phyloP scores from a whole-genome alignment of 1,140 invertebrate species.

The Arctopsyche grandis region DNA sequence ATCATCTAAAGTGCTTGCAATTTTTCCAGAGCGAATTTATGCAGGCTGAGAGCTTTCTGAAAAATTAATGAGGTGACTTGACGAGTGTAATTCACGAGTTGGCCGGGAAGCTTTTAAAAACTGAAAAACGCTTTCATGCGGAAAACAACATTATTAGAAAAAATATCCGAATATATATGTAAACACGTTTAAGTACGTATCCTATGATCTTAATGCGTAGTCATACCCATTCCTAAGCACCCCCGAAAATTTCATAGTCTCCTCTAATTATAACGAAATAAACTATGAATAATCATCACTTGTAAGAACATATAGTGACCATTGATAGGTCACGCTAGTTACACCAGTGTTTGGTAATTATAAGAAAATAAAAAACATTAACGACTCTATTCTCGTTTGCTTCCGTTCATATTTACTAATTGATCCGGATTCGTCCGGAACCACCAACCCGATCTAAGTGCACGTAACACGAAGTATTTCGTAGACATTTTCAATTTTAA shows the following conservation, averaged over 20 bases:
- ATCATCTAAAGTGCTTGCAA: slow-evolving; percentile 3
- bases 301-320: neutral
- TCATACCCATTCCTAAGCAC: too few relatives aligned
- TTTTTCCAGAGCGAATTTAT: too few relatives aligned
- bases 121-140: too few relatives aligned
- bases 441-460: neutral
- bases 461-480: neutral
- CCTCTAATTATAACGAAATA: neutral
- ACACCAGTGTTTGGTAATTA: neutral
- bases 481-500: slow-evolving; percentile 10
- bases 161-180: too few relatives aligned
- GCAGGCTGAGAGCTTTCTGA: neutral
- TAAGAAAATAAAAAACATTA: neutral
- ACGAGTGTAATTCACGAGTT: neutral
- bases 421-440: slow-evolving; percentile 5
- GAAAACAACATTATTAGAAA: too few relatives aligned
- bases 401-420: slow-evolving; percentile 24
- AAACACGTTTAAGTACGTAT: too few relatives aligned
- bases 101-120: too few relatives aligned
- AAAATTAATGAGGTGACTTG: slow-evolving; percentile 16
- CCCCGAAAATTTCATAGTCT: too few relatives aligned
- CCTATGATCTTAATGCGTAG: too few relatives aligned
- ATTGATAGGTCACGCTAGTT: slow-evolving; percentile 5
- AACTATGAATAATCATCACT: neutral
- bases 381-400: slow-evolving; percentile 7